phyloP scores from a whole-genome alignment of 2,113 vertebrate species.

The Mohoua ochrocephala region DNA sequence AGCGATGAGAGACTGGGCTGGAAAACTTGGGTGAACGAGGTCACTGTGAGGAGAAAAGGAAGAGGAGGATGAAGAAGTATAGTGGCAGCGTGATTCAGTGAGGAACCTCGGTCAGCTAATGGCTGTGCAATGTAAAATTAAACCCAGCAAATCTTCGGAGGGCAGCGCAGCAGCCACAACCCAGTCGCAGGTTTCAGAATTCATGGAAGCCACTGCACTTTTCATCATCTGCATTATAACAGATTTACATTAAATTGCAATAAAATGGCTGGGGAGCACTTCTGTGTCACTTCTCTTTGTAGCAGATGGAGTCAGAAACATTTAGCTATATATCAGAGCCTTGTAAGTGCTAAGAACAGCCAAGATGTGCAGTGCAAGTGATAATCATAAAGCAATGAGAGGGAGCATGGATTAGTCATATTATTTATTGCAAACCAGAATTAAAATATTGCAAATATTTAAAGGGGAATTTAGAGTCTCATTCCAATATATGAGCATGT shows the following conservation, averaged over 20 bases:
- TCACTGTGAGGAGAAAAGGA: background rate
- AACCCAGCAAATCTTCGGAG: conserved; percentile 25
- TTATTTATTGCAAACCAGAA: conserved; percentile 17
- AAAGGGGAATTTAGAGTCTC: background rate
- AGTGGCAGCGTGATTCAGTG: background rate
- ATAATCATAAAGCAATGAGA: conserved; percentile 2
- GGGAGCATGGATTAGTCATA: background rate
- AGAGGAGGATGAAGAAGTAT: background rate
- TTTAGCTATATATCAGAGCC: conserved; percentile 36
- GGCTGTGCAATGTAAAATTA: conserved; percentile 10
- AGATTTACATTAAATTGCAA: conserved; percentile 52
- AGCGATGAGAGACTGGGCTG: background rate
- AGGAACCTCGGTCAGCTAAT: background rate
- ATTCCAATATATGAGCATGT: background rate
- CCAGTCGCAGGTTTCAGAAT: background rate
- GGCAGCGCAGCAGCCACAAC: background rate
- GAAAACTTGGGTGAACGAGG: background rate
- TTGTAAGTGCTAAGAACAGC: conserved; percentile 14
- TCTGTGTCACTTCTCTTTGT: conserved; percentile 26
- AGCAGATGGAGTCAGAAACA: conserved; percentile 49
- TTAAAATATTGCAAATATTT: conserved; percentile 14
- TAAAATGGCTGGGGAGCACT: conserved; percentile 44
- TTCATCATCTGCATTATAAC: conserved; percentile 39
- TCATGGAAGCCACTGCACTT: background rate
- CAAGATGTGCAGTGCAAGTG: background rate